Evolutionary conservation across 2,888 invertebrate genomes (phyloP).

Genomic region (Euplexia lucipara): DNA sequence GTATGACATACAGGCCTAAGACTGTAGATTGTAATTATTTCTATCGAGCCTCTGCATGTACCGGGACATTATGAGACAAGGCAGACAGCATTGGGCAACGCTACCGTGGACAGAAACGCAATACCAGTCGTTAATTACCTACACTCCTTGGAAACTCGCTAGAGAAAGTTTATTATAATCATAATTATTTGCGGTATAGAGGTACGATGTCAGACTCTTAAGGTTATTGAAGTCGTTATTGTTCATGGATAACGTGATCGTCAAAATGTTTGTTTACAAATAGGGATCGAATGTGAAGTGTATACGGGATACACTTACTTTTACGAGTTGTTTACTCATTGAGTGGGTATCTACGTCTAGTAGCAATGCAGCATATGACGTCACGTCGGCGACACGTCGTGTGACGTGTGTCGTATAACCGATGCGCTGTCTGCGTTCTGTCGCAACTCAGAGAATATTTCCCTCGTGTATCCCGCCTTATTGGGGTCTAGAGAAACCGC

Average conservation of each 20-base stretch:
- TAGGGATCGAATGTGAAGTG: slow-evolving; percentile 37
- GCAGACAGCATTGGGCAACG: slow-evolving; percentile 55
- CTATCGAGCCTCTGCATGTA: slow-evolving; percentile 28
- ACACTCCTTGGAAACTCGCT: slow-evolving; percentile 42
- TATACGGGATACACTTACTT: slow-evolving; percentile 33
- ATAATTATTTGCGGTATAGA: too few relatives aligned
- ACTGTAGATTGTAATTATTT: slow-evolving; percentile 37
- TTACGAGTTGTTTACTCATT: slow-evolving; percentile 51
- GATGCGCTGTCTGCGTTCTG: slow-evolving; percentile 24
- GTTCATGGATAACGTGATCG: slow-evolving; percentile 28
- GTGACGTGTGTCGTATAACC: slow-evolving; percentile 19
- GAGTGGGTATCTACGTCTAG: slow-evolving; percentile 20
- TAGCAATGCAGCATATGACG: slow-evolving; percentile 20
- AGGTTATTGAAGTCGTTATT: slow-evolving; percentile 30
- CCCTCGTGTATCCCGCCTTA: slow-evolving; percentile 42
- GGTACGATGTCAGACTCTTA: background rate
- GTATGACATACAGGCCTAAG: background rate
- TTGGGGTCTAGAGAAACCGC: slow-evolving; percentile 37
- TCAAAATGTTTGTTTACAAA: slow-evolving; percentile 49
- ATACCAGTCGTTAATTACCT: slow-evolving; percentile 45
- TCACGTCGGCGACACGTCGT: slow-evolving; percentile 30
- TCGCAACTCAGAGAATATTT: slow-evolving; percentile 38
- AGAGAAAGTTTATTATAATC: slow-evolving; percentile 54
- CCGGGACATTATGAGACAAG: slow-evolving; percentile 59
- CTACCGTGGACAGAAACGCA: slow-evolving; percentile 50